phyloP scores from a whole-genome alignment of 2,797 vertebrate genomes.

The Lithobates sylvaticus region DNA sequence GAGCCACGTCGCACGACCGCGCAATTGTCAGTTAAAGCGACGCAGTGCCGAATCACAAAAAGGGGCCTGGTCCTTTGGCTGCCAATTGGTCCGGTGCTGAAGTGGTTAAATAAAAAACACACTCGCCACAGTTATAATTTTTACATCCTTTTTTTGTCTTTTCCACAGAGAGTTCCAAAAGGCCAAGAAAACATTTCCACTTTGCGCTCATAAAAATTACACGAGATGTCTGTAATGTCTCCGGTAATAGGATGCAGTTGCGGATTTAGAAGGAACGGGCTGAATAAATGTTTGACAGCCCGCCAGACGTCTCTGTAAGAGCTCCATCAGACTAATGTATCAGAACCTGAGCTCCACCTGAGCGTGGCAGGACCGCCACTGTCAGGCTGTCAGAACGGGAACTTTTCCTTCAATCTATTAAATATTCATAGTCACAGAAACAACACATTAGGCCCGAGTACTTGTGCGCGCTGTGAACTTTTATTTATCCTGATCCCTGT shows the following conservation, averaged over 20 bases:
- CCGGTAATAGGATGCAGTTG: slow-evolving; percentile 14
- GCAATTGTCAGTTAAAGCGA: too few species aligned
- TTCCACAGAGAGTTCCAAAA: too few species aligned
- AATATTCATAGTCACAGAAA: slow-evolving; percentile 45
- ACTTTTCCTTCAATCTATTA: slow-evolving; percentile 31
- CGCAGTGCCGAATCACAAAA: too few species aligned
- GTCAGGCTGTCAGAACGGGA: slow-evolving; percentile 16
- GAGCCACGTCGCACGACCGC: too few species aligned
- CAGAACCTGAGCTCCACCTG: slow-evolving; percentile 8
- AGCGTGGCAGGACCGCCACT: slow-evolving; percentile 21
- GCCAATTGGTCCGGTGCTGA: too few species aligned
- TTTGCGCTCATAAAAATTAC: not conserved
- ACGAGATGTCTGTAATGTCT: too few species aligned
- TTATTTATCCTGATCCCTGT: slow-evolving; percentile 18
- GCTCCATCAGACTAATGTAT: slow-evolving; percentile 28
- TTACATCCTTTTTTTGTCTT: too few species aligned
- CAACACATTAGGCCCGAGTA: slow-evolving; percentile 3
- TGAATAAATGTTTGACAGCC: slow-evolving; percentile 26
- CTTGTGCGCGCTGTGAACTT: not conserved
- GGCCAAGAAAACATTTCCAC: not conserved
- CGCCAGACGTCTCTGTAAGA: slow-evolving; percentile 25
- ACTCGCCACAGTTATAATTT: too few species aligned
- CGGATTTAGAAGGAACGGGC: slow-evolving; percentile 2
- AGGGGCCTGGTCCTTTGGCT: too few species aligned
- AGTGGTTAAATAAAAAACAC: too few species aligned